These are phyloP conservation scores for Drosophila dunni DNA, from an alignment of 1,140 invertebrate species.

Conservation along the genomic window DNA sequence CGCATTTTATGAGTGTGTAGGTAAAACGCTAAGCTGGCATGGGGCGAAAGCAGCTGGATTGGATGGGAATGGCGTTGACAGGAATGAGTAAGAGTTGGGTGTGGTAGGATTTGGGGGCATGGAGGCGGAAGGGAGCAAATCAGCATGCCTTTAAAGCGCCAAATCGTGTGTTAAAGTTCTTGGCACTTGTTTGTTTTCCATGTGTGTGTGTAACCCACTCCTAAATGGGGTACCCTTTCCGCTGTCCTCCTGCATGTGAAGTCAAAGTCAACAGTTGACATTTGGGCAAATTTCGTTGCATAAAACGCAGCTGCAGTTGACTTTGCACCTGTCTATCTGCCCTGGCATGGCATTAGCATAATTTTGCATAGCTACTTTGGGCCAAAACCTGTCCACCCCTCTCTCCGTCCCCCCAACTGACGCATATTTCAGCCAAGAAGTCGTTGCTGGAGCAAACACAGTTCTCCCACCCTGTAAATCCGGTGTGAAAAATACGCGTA, in stretches of 20 bases:
- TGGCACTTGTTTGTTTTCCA: constrained; percentile 47
- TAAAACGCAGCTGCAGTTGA: constrained; percentile 47
- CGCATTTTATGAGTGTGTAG: constrained; percentile 80
- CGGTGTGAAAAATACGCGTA: constrained; percentile 69
- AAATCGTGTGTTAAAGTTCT: constrained; percentile 69
- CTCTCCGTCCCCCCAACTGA: not conserved
- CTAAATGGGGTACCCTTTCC: not conserved
- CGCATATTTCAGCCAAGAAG: constrained; percentile 77
- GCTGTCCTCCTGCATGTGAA: constrained; percentile 38
- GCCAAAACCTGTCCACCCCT: not conserved
- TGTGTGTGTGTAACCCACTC: not conserved
- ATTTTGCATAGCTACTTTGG: constrained; percentile 74
- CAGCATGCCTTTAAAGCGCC: constrained; percentile 64
- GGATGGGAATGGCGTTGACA: not conserved
- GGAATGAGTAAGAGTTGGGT: not conserved
- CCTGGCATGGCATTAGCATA: constrained; percentile 73
- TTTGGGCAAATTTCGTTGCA: constrained; percentile 58
- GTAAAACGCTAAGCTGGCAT: constrained; percentile 43
- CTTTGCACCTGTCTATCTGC: constrained; percentile 31
- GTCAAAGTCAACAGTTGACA: constrained; percentile 54
- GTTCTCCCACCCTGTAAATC: constrained; percentile 52
- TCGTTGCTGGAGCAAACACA: constrained; percentile 37
- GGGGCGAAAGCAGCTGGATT: constrained; percentile 10
- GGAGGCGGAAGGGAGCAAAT: not conserved
- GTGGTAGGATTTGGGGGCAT: not conserved